These are phyloP conservation scores for Melolontha melolontha DNA, from an alignment of 2,888 invertebrate species.

Conservation along the genomic window DNA sequence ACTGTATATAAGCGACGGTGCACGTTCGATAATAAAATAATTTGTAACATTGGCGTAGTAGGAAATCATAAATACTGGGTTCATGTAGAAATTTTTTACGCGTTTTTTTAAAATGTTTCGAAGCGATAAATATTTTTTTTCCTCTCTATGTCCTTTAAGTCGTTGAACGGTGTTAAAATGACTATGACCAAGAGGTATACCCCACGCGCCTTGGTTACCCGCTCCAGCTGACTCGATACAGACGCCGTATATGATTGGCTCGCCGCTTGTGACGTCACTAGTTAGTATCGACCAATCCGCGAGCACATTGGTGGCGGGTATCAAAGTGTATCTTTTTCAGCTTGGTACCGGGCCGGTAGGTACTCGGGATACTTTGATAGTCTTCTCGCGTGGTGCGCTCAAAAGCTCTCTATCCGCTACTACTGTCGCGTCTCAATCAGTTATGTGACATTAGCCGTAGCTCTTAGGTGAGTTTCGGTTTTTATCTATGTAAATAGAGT, in stretches of 20 bases:
- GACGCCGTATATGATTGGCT: slow-evolving; percentile 60
- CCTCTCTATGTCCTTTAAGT: slow-evolving; percentile 16
- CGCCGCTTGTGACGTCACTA: slow-evolving; percentile 61
- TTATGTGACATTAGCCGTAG: slow-evolving; percentile 48
- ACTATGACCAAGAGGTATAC: slow-evolving; percentile 45
- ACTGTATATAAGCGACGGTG: not conserved
- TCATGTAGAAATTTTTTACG: not conserved
- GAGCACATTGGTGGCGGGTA: slow-evolving; percentile 63
- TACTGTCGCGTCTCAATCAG: slow-evolving; percentile 33
- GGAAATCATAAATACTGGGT: not conserved
- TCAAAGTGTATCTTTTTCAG: slow-evolving; percentile 62
- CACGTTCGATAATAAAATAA: too few relatives aligned
- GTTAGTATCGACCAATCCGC: slow-evolving; percentile 64
- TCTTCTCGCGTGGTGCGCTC: slow-evolving; percentile 60
- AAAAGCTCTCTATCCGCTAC: slow-evolving; percentile 12
- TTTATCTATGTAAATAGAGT: slow-evolving; percentile 46
- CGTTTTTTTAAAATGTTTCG: slow-evolving; percentile 7
- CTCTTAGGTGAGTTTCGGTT: slow-evolving; percentile 49
- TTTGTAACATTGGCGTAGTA: not conserved
- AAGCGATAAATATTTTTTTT: slow-evolving; percentile 6
- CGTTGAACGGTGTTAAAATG: slow-evolving; percentile 33
- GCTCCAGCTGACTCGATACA: slow-evolving; percentile 61
- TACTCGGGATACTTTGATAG: slow-evolving; percentile 56
- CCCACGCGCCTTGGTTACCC: slow-evolving; percentile 62
- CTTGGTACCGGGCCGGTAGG: slow-evolving; percentile 60